Evolutionary conservation across 2,797 vertebrate genomes (phyloP), one percentile per base, ranked within the genome.

Genomic region (Enoplosus armatus): DNA sequence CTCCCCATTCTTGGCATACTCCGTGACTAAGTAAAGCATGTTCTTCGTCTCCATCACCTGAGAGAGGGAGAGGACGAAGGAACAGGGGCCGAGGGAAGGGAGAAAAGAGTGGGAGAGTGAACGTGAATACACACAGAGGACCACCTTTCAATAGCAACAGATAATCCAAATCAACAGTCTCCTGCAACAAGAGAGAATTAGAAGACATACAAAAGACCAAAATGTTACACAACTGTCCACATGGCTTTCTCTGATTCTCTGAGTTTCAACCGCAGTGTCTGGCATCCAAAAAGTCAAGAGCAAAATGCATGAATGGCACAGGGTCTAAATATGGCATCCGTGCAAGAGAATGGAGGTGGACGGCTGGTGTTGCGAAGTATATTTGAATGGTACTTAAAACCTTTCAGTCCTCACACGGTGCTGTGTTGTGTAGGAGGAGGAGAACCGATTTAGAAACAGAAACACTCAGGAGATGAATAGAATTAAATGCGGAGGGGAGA

Each of bases 41-140:
- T 97, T 99, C 95, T 99, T 99, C 75, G 98, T 99, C 94, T 99
- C 98, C 98, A 99, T 99, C 91, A 99, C 98, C 98, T 99, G 94
- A 80, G 73, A 86, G 77, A 62, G 72, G 84, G 55, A 87, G 62
- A 77, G 72, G 82, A 77, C 16, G 47, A 56, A 77, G 29, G 33
- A 74, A 39, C 15, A 14, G 72, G 54, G 82, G 63, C 43, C 22
- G 20, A 75, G 67, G 54, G 75, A 69, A n/a, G 43, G 54, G 53
- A 33, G 37, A 62, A 56, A 76, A 86, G 55, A 86, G 69, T 39
- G 51, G 64, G 67, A 83, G 65, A 86, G 55, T 80, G n/a, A 56
- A 47, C 0, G 18, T 82, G 56, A 90, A 79, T 84, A 75, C 62
- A 89, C 41, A 85, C 9, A 72, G 73, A 56, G 78, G 43, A 84